Conservation (phyloP, 1,140 invertebrate species). For the Trissolcus basalis region DNA sequence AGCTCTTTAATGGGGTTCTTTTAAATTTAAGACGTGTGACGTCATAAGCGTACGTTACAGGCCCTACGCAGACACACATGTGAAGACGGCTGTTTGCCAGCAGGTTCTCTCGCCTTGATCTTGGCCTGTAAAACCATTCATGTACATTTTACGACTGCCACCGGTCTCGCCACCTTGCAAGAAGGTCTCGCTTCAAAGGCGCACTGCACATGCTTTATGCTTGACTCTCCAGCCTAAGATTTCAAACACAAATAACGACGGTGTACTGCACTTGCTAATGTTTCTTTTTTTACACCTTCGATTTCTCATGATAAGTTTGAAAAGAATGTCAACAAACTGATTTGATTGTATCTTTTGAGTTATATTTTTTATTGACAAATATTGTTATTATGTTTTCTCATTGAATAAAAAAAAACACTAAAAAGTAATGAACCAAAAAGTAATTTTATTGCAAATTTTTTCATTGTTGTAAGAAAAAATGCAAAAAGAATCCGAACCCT, state of each 20-base stretch:
- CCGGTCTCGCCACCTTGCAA: constrained; percentile 52
- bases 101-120: constrained; percentile 47
- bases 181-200: constrained; percentile 55
- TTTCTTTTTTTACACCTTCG: neutral
- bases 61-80: constrained; percentile 44
- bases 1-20: too few species aligned
- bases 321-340: too few species aligned
- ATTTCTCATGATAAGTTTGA: neutral
- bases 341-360: too few species aligned
- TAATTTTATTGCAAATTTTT: too few species aligned
- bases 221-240: constrained; percentile 37
- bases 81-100: constrained; percentile 28
- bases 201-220: constrained; percentile 38
- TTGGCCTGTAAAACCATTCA: constrained; percentile 53
- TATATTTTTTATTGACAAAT: too few species aligned
- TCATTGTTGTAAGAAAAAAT: too few species aligned
- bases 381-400: too few species aligned
- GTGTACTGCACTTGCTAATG: constrained; percentile 44
- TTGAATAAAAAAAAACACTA: too few species aligned
- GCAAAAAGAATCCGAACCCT: too few species aligned
- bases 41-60: constrained; percentile 49
- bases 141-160: constrained; percentile 46
- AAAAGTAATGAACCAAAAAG: too few species aligned
- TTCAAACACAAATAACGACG: constrained; percentile 45
- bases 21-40: constrained; percentile 48